Base-by-base conservation (phyloP, 2,113 vertebrate species). In the Heterochromis multidens region DNA sequence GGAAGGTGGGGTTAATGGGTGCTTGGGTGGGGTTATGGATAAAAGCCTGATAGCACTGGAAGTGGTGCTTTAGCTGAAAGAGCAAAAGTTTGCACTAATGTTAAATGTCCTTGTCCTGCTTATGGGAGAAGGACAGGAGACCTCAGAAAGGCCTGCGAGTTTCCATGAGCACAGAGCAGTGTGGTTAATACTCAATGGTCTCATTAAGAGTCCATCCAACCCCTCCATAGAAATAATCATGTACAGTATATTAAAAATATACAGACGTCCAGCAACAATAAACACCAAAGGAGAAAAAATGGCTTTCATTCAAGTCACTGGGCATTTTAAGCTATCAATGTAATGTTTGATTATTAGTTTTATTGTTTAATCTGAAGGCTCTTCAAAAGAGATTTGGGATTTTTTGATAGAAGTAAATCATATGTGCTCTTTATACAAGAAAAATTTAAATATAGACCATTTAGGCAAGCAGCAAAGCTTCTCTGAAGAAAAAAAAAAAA, bases 61-160 rank as follows among this genome's bases (percentile, higher is more conserved):
- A 94, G 76, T 89, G 91, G 95, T 96, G 95, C 95, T 96, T 96
- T 93, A 95, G 95, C 95, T 95, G 95, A 96, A 94, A 95, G 94
- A 95, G 95, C 95, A 92, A 94, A 95, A 93, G 92, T 96, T 97
- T 97, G 96, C 96, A 97, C 96, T 97, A 97, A 95, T 93, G 94
- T 95, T 94, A 61, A 93, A 93, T 93, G 94, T 95, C 92, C 94
- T 94, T 89, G 89, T 96, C 95, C 95, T 95, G 92, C 94, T 95
- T 91, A 90, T 91, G 87, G 93, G 88, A 92, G 87, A 89, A 90
- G 93, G 93, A 87, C 93, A 87, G 79, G 91, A 93, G 94, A 94
- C 90, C 93, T 92, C 84, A 93, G 88, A 94, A 92, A 90, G 95
- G 89, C 95, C 94, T 89, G 94, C 87, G 80, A 93, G 91, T 95